These are phyloP conservation scores for Podabrus alpinus DNA, from an alignment of 2,888 invertebrate genomes.

Conservation along the genomic window DNA sequence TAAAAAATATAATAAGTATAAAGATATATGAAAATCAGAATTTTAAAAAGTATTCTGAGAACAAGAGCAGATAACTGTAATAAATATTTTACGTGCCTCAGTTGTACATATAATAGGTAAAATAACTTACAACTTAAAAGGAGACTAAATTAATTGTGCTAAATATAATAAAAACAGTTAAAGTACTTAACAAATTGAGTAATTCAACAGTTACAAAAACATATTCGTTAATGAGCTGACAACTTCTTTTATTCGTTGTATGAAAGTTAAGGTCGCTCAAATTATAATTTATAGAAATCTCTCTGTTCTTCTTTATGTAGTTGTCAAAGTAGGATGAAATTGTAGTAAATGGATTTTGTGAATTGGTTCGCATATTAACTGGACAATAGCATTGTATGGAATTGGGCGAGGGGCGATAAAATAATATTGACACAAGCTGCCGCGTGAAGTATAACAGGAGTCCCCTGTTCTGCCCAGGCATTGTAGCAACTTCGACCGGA, in stretches of 20 bases:
- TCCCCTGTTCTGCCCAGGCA: conserved; percentile 38
- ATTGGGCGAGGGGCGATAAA: conserved; percentile 44
- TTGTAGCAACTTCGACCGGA: conserved; percentile 41
- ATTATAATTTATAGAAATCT: background rate
- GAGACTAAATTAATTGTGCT: background rate
- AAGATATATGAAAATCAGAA: background rate
- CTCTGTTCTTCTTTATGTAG: conserved; percentile 27
- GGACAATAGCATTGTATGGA: conserved; percentile 44
- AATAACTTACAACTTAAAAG: background rate
- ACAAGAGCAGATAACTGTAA: background rate
- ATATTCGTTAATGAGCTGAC: conserved; percentile 22
- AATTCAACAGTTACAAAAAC: conserved; percentile 22
- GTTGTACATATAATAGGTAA: background rate
- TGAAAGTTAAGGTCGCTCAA: conserved; percentile 2
- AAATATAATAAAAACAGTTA: conserved; percentile 12
- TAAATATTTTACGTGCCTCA: background rate
- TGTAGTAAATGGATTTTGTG: conserved; percentile 32
- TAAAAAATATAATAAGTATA: background rate
- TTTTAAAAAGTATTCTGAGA: background rate
- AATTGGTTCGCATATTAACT: conserved; percentile 36
- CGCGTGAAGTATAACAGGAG: conserved; percentile 50
- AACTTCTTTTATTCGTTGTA: conserved; percentile 7
- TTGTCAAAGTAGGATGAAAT: conserved; percentile 36
- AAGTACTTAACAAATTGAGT: conserved; percentile 12
- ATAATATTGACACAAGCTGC: conserved; percentile 51